Conservation (phyloP, 1,140 invertebrate genomes). For the Macrobrachium nipponense region DNA sequence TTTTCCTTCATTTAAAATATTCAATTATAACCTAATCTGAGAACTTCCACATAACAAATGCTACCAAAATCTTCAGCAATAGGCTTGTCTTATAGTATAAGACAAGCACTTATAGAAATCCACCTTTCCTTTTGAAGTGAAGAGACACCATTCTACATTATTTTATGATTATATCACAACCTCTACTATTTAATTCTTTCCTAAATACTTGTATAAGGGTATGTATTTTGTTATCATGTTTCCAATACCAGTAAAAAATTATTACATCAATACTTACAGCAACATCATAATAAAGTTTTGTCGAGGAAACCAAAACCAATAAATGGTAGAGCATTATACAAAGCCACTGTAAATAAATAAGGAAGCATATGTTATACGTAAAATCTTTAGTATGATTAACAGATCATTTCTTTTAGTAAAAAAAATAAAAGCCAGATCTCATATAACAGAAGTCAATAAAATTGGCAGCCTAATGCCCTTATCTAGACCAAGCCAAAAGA, state of each 20-base stretch:
- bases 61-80: no score
- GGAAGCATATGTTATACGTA: neutral
- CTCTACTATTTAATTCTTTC: no score
- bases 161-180: no score
- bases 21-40: neutral
- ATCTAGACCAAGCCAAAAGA: no score
- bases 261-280: conserved; percentile 78
- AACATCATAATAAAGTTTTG: conserved; percentile 98
- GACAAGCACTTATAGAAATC: no score
- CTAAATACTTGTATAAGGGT: no score
- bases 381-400: neutral
- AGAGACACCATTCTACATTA: no score
- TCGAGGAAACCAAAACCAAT: conserved; percentile 97
- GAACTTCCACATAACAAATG: neutral
- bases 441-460: neutral
- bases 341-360: conserved; percentile 76
- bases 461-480: neutral
- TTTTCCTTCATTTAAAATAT: neutral
- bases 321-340: conserved; percentile 92
- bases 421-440: neutral
- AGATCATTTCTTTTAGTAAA: neutral
- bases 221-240: no score
- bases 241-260: neutral
- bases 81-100: no score
- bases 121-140: no score